A percentile compares a stretch with the other conserved stretches of the same genome.
phyloP scores from a whole-genome alignment of 2,888 invertebrate species.

The Malachius bipustulatus region DNA sequence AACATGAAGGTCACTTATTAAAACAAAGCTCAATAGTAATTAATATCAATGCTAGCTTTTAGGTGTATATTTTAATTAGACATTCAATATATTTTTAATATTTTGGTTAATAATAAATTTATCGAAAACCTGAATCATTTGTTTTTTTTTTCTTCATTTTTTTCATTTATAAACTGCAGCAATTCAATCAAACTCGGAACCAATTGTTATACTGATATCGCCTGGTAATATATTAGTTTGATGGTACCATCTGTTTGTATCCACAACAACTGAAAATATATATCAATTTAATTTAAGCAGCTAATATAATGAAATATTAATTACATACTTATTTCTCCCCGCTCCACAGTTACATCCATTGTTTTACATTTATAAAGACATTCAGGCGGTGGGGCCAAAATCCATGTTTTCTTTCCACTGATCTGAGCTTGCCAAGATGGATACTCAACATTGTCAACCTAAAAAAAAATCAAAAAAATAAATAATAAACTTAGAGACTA shows the following conservation, averaged over 20 bases:
- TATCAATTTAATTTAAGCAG: constrained; percentile 6
- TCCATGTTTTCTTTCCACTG: constrained; percentile 78
- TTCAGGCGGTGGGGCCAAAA: constrained; percentile 84
- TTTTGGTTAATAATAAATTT: too few relatives aligned
- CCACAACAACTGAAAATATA: constrained; percentile 66
- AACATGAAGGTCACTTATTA: too few relatives aligned
- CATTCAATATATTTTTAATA: too few relatives aligned
- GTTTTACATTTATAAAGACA: constrained; percentile 67
- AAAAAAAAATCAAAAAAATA: constrained; percentile 17
- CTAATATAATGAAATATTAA: background rate
- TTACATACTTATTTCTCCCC: constrained; percentile 81
- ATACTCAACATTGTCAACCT: constrained; percentile 89
- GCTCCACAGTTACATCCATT: constrained; percentile 59
- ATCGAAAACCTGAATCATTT: too few relatives aligned
- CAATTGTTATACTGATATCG: constrained; percentile 89
- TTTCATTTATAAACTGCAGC: too few relatives aligned
- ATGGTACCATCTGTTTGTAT: constrained; percentile 95
- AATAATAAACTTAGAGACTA: too few relatives aligned
- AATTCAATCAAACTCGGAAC: constrained; percentile 88
- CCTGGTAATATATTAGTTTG: constrained; percentile 76
- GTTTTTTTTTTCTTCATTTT: too few relatives aligned
- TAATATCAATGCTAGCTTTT: too few relatives aligned
- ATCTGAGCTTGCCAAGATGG: constrained; percentile 98
- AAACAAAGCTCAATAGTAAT: too few relatives aligned
- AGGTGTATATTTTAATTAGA: too few relatives aligned